These are phyloP conservation scores for Eulemur coronatus DNA, from an alignment of 2,797 vertebrate species.

Conservation along the genomic window DNA sequence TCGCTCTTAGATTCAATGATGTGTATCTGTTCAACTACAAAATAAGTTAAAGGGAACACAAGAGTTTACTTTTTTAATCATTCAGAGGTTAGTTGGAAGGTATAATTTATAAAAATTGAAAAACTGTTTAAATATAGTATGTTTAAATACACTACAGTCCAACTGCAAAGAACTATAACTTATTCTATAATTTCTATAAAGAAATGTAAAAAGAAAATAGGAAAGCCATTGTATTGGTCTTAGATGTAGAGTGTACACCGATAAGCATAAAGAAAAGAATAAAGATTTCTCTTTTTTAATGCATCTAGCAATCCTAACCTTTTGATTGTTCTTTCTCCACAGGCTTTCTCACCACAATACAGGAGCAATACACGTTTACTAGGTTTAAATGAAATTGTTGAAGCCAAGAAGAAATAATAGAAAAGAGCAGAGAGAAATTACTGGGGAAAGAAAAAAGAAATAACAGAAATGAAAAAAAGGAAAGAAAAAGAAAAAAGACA, in stretches of 20 bases:
- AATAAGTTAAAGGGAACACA: constrained; percentile 3
- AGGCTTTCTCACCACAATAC: not conserved
- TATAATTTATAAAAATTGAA: not conserved
- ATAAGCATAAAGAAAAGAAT: not conserved
- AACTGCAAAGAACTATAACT: not conserved
- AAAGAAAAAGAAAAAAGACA: not conserved
- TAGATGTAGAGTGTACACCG: not conserved
- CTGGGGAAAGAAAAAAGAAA: not conserved
- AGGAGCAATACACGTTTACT: not conserved
- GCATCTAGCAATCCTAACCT: not conserved
- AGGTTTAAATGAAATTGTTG: not conserved
- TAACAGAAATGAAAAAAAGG: not conserved
- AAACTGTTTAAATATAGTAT: not conserved
- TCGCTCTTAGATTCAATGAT: not conserved
- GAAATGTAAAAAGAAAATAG: not conserved
- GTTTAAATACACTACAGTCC: not conserved
- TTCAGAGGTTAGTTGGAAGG: not conserved
- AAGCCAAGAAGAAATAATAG: not conserved
- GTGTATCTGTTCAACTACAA: constrained; percentile 46
- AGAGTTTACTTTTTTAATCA: not conserved
- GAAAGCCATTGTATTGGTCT: not conserved
- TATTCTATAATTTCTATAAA: not conserved
- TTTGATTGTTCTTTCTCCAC: not conserved
- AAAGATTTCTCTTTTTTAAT: not conserved
- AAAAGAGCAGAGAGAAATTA: not conserved